Evolutionary conservation across 2,113 vertebrate genomes (phyloP), one percentile per base, ranked within the genome.

Genomic region (Neolamprologus longior): DNA sequence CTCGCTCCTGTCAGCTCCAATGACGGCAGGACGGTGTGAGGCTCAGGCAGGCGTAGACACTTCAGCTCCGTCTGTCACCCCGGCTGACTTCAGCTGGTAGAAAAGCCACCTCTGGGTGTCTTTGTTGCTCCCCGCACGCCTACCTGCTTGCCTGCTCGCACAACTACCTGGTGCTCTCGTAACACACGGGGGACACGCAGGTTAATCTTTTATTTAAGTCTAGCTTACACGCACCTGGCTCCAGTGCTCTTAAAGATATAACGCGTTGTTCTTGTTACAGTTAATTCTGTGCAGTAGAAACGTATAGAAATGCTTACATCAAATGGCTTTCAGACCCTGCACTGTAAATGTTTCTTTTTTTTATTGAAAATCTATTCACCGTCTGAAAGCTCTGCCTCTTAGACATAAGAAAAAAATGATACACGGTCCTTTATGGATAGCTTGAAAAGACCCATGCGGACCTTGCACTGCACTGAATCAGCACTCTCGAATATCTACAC

Each of bases 171-270:
- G 63, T 90, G 87, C 88, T 93, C 89, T 90, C 90, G 89, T 90
- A 94, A 93, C 94, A 93, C 93, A 68, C 91, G 17, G 66, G 94
- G 89, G 93, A 95, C 91, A 63, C 28, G 61, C 92, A 92, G 94
- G 92, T 94, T 95, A 95, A 95, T 95, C 90, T 95, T 96, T 96
- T 95, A 95, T 95, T 96, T 94, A 96, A 94, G 87, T 81, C 81
- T 61, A 87, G 87, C 86, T 89, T 87, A 90, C 88, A 92, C 52
- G 80, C 93, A 94, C 86, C 88, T 80, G 58, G 57, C 85, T 89
- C 79, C 91, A 24, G 19, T 71, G 14, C 81, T 83, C 21, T 76
- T 84, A 53, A 89, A 89, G 66, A 90, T 73, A 82, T 53, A 40
- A 26, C 28, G 8, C 83, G 83, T 81, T 91, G 66, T 89, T 33